A percentile compares a stretch with the other conserved stretches of the same genome.
phyloP scores from a whole-genome alignment of 2,888 invertebrate genomes.

The Mystacides longicornis region DNA sequence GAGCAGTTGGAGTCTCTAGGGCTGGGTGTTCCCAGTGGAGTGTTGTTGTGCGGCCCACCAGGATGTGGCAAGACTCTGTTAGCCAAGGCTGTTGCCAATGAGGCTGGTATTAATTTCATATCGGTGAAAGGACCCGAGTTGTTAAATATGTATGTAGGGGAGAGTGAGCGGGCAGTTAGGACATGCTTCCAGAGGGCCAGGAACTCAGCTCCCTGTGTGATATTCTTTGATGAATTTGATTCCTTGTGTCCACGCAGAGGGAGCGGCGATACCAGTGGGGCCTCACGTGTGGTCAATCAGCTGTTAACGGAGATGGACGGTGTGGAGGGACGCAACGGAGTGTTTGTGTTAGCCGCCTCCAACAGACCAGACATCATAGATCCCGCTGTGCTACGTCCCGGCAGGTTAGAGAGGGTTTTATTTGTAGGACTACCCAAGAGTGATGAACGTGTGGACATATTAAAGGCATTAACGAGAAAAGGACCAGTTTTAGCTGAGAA shows the following conservation, averaged over 20 bases:
- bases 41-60: slow-evolving; percentile 93
- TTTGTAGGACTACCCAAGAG: slow-evolving; percentile 82
- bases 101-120: slow-evolving; percentile 97
- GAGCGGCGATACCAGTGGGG: slow-evolving; percentile 62
- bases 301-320: slow-evolving; percentile 98
- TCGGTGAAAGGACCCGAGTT: slow-evolving; percentile 98
- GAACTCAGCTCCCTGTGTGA: slow-evolving; percentile 94
- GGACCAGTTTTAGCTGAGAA: slow-evolving; percentile 72
- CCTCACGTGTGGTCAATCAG: slow-evolving; percentile 90
- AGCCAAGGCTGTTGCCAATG: slow-evolving; percentile 98
- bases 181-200: slow-evolving; percentile 90
- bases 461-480: slow-evolving; percentile 82
- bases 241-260: slow-evolving; percentile 87
- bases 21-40: slow-evolving; percentile 75
- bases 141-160: slow-evolving; percentile 98
- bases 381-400: slow-evolving; percentile 83
- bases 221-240: slow-evolving; percentile 98
- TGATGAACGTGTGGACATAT: slow-evolving; percentile 77
- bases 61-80: slow-evolving; percentile 94
- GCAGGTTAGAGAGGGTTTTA: slow-evolving; percentile 82
- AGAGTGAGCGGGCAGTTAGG: slow-evolving; percentile 95
- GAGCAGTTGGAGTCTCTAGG: slow-evolving; percentile 74
- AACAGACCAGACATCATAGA: slow-evolving; percentile 97
- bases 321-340: slow-evolving; percentile 81
- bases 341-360: slow-evolving; percentile 92